Percentiles rank a stretch among this genome's conserved stretches.
These are phyloP conservation scores for Tachycineta bicolor DNA, from an alignment of 2,113 vertebrate species.

Conservation along the genomic window DNA sequence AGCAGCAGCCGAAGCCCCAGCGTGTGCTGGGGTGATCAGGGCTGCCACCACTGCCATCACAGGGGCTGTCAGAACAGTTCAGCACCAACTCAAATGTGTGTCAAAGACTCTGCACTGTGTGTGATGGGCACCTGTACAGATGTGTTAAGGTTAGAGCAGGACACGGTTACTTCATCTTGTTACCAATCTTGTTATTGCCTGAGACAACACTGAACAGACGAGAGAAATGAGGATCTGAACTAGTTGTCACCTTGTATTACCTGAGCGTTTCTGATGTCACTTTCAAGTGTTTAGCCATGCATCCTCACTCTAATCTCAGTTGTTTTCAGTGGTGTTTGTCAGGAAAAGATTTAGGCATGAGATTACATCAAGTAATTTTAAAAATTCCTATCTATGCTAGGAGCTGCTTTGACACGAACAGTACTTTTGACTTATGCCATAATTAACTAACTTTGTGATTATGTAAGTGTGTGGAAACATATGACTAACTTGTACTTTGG, in stretches of 20 bases:
- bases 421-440: background rate
- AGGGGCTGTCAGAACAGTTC: background rate
- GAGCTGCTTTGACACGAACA: background rate
- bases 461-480: background rate
- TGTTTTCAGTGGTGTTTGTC: background rate
- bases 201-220: fast-evolving
- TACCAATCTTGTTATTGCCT: background rate
- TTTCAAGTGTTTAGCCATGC: background rate
- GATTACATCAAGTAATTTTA: background rate
- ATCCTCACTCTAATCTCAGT: background rate
- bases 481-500: slow-evolving; percentile 24
- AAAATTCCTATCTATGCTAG: background rate
- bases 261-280: background rate
- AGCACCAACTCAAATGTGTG: background rate
- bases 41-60: background rate
- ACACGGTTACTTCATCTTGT: background rate
- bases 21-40: background rate
- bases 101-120: background rate
- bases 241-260: background rate
- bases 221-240: background rate
- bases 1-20: background rate
- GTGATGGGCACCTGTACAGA: background rate
- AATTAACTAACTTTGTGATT: background rate
- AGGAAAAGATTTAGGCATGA: background rate
- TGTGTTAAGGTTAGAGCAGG: background rate